Percentiles rank a stretch among this genome's conserved stretches.
These are phyloP conservation scores for Periplaneta americana DNA, from an alignment of 1,140 invertebrate species.

Conservation along the genomic window DNA sequence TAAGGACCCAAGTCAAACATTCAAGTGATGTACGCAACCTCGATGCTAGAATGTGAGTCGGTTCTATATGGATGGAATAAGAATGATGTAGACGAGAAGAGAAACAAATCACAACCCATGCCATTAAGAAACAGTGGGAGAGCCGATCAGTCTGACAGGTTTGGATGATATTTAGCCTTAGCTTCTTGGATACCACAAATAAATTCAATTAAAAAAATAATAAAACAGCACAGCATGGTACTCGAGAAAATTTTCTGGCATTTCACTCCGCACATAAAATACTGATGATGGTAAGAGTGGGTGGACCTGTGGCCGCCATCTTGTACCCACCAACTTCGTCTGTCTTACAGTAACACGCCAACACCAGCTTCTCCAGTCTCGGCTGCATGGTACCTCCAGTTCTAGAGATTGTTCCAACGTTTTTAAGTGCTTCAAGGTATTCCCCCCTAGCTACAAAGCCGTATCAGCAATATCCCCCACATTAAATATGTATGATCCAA, in stretches of 20 bases:
- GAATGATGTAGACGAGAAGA: no score
- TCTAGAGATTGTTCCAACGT: not conserved
- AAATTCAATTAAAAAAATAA: not conserved
- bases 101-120: not conserved
- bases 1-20: not conserved
- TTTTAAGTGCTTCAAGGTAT: not conserved
- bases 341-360: not conserved
- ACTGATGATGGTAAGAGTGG: not conserved
- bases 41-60: not conserved
- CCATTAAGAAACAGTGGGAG: not conserved
- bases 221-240: not conserved
- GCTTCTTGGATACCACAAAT: not conserved
- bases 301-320: not conserved
- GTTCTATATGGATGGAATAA: not conserved
- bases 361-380: not conserved
- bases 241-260: not conserved
- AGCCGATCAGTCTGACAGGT: not conserved
- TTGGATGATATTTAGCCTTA: not conserved
- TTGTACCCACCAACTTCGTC: not conserved
- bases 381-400: not conserved
- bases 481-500: not conserved
- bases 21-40: not conserved
- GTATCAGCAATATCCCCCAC: not conserved
- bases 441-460: not conserved
- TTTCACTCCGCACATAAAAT: not conserved